Conservation (phyloP, 2,797 vertebrate species). For the Botia kubotai region DNA sequence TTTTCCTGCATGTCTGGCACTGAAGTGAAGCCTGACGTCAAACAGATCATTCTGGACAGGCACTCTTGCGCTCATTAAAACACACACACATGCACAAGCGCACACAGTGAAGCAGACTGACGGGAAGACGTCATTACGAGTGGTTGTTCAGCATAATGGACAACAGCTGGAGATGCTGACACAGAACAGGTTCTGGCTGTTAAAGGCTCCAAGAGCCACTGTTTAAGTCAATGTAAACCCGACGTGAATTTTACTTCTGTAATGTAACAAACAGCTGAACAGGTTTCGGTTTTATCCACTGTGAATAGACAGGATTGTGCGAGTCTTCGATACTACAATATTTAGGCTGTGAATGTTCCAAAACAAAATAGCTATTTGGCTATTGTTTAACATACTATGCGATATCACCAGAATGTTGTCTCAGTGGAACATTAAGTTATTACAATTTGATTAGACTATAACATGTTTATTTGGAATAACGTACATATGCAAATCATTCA, state of each 20-base stretch:
- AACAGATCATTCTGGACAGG: conserved; percentile 18
- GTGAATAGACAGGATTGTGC: no score
- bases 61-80: neutral
- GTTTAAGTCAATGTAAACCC: neutral
- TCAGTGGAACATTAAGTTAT: neutral
- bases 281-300: no score
- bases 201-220: neutral
- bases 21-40: conserved; percentile 4
- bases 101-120: neutral
- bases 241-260: no score
- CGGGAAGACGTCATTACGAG: conserved; percentile 21
- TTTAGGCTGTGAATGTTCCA: no score
- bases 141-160: conserved; percentile 20
- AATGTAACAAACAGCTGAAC: no score
- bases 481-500: neutral
- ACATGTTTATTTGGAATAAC: neutral
- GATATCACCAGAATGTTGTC: neutral
- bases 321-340: no score
- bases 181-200: conserved; percentile 4
- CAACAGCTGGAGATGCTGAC: conserved; percentile 28
- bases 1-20: neutral
- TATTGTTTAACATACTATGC: no score
- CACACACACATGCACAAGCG: neutral
- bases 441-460: neutral
- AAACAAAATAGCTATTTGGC: no score